phyloP scores from a whole-genome alignment of 2,797 vertebrate species.

The Bradypodion ventrale region DNA sequence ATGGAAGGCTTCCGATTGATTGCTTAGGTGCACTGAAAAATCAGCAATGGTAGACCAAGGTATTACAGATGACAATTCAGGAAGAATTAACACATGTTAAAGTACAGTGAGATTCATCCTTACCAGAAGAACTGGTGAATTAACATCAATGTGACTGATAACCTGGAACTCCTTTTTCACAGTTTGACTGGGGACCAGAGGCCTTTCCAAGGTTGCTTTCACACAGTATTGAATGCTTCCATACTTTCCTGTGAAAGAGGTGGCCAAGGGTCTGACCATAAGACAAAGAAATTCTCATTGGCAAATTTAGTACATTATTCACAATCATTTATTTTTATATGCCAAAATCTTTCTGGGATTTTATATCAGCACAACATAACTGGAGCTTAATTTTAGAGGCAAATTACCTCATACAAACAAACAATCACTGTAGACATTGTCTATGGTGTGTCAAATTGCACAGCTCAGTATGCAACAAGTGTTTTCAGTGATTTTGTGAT shows the following conservation, averaged over 20 bases:
- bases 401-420: too few species aligned
- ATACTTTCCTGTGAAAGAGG: constrained; percentile 82
- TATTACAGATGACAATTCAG: constrained; percentile 28
- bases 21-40: constrained; percentile 59
- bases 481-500: too few species aligned
- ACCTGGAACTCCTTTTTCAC: constrained; percentile 79
- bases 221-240: constrained; percentile 81
- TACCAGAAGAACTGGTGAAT: constrained; percentile 79
- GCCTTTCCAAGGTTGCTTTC: constrained; percentile 76
- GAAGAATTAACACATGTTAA: constrained; percentile 29
- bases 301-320: constrained; percentile 19
- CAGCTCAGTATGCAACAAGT: too few species aligned
- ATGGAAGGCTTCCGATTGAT: constrained; percentile 69
- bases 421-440: too few species aligned
- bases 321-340: not conserved
- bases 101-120: constrained; percentile 55
- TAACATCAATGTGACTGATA: constrained; percentile 80
- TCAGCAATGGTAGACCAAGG: constrained; percentile 51
- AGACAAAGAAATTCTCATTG: not conserved
- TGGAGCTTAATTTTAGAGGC: too few species aligned
- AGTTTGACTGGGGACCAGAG: constrained; percentile 67
- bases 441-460: too few species aligned
- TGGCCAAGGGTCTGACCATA: constrained; percentile 78
- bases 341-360: too few species aligned
- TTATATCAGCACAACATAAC: too few species aligned